Conservation (phyloP, 2,888 invertebrate species). For the Tenthredo mesomela region DNA sequence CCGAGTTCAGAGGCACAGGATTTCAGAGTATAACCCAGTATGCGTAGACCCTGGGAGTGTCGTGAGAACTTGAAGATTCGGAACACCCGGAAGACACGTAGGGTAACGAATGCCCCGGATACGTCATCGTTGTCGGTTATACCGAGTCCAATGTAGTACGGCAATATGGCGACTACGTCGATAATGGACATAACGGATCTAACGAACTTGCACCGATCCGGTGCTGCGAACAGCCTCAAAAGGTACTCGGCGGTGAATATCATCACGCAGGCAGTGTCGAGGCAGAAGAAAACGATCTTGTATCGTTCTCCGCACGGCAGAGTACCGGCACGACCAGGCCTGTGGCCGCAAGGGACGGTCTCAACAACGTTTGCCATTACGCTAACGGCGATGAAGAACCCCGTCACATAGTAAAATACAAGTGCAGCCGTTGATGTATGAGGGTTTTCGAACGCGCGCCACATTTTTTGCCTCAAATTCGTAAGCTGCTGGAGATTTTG, state of each 20-base stretch:
- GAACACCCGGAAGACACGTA: slow-evolving; percentile 99
- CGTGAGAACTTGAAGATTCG: slow-evolving; percentile 99
- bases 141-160: slow-evolving; percentile 98
- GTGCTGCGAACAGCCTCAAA: slow-evolving; percentile 97
- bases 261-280: slow-evolving; percentile 99
- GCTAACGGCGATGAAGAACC: slow-evolving; percentile 99
- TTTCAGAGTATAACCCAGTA: slow-evolving; percentile 99
- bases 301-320: slow-evolving; percentile 98
- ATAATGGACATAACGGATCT: slow-evolving; percentile 99
- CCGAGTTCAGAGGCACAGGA: slow-evolving; percentile 99
- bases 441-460: slow-evolving; percentile 99
- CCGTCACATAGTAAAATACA: slow-evolving; percentile 99
- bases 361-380: slow-evolving; percentile 99
- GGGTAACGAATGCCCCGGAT: slow-evolving; percentile 98
- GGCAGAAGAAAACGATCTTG: slow-evolving; percentile 98
- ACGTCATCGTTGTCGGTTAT: slow-evolving; percentile 99
- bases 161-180: slow-evolving; percentile 99
- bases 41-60: slow-evolving; percentile 98
- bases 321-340: slow-evolving; percentile 92
- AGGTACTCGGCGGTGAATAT: slow-evolving; percentile 99
- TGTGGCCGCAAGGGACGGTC: slow-evolving; percentile 95
- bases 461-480: slow-evolving; percentile 97
- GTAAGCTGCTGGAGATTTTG: slow-evolving; percentile 93
- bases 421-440: slow-evolving; percentile 99
- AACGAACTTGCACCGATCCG: slow-evolving; percentile 98